Evolutionary conservation across 2,113 vertebrate genomes (phyloP), one percentile per base, ranked within the genome.

Genomic region (Phalacrocorax carbo): DNA sequence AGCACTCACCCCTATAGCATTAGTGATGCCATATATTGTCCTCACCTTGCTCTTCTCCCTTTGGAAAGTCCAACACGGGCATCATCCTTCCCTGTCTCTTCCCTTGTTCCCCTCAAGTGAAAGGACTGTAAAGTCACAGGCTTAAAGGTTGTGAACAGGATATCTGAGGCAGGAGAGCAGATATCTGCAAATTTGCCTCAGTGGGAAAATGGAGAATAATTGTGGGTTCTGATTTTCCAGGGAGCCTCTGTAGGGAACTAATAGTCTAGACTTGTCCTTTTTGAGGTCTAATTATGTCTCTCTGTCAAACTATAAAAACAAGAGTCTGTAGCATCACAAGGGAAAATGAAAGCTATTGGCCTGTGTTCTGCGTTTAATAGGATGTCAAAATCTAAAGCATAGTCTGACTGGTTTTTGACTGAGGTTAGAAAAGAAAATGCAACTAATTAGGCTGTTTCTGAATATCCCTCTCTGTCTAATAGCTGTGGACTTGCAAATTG

Each of bases 201-300:
- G 48, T 86, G 68, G 49, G 77, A 51, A 84, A 60, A 77, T 19
- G 32, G 55, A 60, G 83, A 94, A 69, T 71, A 95, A 94, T 71
- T 60, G 57, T 66, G 40, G 66, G 36, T 95, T 95, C 95, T 96
- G 94, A 95, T 97, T 97, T 97, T 96, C 91, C 87, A 76, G 87
- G 78, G 94, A 93, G 89, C 91, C 93, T 94, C 93, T 89, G 69
- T 93, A 61, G 78, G 76, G 80, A 86, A 93, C 86, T 94, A 89
- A 90, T 93, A 54, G 49, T 94, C 93, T 93, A 85, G 96, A 88
- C 96, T 94, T 97, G 72, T 97, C 88, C 66, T 96, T 97, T 97
- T 62, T 90, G 91, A 97, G 96, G 84, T 91, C 94, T 98, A 97
- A 97, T 98, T 98, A 97, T 87, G 77, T 95, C 87, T 92, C 82